phyloP scores from a whole-genome alignment of 2,888 invertebrate genomes.

The Mylabris sibirica region DNA sequence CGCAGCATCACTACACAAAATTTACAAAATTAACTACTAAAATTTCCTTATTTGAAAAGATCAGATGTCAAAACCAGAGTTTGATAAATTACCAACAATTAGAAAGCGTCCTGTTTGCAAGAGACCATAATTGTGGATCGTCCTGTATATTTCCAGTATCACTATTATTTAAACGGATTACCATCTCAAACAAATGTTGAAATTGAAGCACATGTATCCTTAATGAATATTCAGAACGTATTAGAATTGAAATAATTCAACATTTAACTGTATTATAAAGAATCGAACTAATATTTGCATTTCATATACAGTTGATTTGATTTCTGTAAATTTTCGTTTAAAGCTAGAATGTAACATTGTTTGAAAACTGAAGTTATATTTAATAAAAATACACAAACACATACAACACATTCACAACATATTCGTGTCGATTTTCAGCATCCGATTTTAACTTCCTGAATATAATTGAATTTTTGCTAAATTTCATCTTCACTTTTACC shows the following conservation, averaged over 20 bases:
- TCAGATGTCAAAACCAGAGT: no score
- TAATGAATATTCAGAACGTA: not conserved
- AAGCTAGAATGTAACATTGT: not conserved
- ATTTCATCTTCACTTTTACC: not conserved
- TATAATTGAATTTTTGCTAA: not conserved
- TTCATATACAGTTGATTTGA: conserved; percentile 1
- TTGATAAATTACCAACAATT: no score
- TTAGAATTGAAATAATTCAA: conserved; percentile 1
- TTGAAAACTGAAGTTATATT: not conserved
- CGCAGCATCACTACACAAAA: no score
- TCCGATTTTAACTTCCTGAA: not conserved
- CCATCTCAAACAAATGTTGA: not conserved
- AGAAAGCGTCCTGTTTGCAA: no score
- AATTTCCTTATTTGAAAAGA: no score
- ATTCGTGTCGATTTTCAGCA: not conserved
- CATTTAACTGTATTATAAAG: not conserved
- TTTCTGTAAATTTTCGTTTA: not conserved
- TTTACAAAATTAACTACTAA: no score
- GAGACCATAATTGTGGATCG: no score
- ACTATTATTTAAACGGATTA: not conserved
- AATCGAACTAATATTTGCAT: conserved; percentile 6
- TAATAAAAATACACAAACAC: not conserved
- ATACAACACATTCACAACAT: not conserved
- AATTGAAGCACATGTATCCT: not conserved
- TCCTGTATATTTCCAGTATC: not conserved